phyloP scores from a whole-genome alignment of 2,113 vertebrate genomes.

The Chamaetylas fuelleborni region DNA sequence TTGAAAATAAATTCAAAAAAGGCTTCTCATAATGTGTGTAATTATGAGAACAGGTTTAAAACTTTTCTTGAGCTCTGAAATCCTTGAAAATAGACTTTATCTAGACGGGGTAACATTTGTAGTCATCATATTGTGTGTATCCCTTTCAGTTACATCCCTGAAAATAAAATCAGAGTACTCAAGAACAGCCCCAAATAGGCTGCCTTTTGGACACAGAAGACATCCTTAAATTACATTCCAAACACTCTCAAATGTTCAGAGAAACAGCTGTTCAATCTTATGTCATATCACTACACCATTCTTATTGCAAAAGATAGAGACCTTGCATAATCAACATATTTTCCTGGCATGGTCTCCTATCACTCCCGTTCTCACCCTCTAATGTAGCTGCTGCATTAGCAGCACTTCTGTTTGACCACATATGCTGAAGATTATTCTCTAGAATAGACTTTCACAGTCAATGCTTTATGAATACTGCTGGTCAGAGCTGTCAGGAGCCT shows the following conservation, averaged over 20 bases:
- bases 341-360: background rate
- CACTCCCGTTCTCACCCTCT: background rate
- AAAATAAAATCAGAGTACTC: conserved; percentile 17
- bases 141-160: background rate
- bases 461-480: background rate
- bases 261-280: conserved; percentile 16
- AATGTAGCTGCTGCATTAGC: background rate
- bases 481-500: background rate
- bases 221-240: background rate
- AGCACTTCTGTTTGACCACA: conserved; percentile 17
- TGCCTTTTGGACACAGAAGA: conserved; percentile 11
- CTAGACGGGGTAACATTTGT: background rate
- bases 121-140: background rate
- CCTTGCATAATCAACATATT: conserved; percentile 23
- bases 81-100: background rate
- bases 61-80: background rate
- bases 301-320: conserved; percentile 25
- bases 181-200: background rate
- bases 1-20: background rate
- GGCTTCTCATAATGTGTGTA: background rate
- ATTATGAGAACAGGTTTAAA: background rate
- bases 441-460: background rate
- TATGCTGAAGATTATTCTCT: background rate
- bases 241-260: background rate
- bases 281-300: conserved; percentile 3